These are phyloP conservation scores for Heliconius eleuchia DNA, from an alignment of 1,140 invertebrate species.

Conservation along the genomic window DNA sequence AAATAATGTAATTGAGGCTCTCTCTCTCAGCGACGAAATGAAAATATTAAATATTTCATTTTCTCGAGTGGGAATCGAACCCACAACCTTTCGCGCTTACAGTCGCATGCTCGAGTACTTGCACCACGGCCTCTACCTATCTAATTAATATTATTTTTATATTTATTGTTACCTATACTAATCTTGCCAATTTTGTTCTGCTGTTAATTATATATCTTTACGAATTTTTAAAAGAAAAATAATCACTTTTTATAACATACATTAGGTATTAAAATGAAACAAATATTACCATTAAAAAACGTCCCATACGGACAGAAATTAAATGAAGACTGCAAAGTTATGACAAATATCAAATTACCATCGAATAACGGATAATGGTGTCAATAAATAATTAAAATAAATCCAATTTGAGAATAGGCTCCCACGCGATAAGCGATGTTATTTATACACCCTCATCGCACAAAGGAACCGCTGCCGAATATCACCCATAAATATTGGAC, in stretches of 20 bases:
- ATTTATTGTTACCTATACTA: too few relatives aligned
- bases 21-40: too few relatives aligned
- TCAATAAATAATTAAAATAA: constrained; percentile 80
- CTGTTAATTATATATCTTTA: not conserved
- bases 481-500: constrained; percentile 81
- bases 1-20: too few relatives aligned
- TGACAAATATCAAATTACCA: constrained; percentile 24
- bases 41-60: too few relatives aligned
- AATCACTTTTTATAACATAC: not conserved
- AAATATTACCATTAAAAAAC: not conserved
- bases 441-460: constrained; percentile 79
- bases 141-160: not conserved
- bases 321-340: constrained; percentile 17
- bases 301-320: not conserved
- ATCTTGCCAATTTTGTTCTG: not conserved
- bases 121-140: too few relatives aligned
- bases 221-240: not conserved
- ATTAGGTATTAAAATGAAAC: not conserved
- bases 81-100: too few relatives aligned
- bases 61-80: too few relatives aligned
- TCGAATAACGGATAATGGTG: constrained; percentile 44
- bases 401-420: constrained; percentile 78
- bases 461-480: constrained; percentile 81
- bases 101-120: too few relatives aligned
- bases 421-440: constrained; percentile 81